phyloP scores from a whole-genome alignment of 2,888 invertebrate species.

The Tachystola acroxantha region DNA sequence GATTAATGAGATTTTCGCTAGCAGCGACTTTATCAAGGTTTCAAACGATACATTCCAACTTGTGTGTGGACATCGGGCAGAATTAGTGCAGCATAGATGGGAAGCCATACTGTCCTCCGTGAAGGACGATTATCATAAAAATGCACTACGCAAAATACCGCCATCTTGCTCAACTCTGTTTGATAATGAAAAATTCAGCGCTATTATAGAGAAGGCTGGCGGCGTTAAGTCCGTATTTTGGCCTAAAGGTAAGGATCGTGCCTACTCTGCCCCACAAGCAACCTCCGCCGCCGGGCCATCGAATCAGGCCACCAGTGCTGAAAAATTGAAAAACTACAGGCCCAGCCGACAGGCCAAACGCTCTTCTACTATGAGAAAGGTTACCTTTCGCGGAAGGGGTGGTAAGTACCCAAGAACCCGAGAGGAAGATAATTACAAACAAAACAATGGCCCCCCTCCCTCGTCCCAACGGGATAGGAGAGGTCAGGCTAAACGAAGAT shows the following conservation, averaged over 20 bases:
- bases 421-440: neutral
- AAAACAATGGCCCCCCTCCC: neutral
- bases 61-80: slow-evolving; percentile 14
- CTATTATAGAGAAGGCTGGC: slow-evolving; percentile 10
- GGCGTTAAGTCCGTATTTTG: slow-evolving; percentile 10
- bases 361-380: neutral
- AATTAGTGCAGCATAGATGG: slow-evolving; percentile 7
- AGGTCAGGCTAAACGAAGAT: slow-evolving; percentile 5
- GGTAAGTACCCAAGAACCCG: neutral
- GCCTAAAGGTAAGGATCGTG: slow-evolving; percentile 5
- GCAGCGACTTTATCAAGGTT: slow-evolving; percentile 10
- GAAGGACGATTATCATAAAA: slow-evolving; percentile 8
- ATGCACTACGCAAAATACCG: slow-evolving; percentile 11
- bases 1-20: slow-evolving; percentile 7
- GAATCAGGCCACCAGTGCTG: neutral
- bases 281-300: slow-evolving; percentile 12
- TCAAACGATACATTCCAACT: slow-evolving; percentile 14
- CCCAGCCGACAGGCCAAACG: slow-evolving; percentile 7
- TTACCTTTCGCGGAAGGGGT: neutral
- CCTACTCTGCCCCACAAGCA: neutral
- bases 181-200: slow-evolving; percentile 8
- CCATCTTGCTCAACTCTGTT: slow-evolving; percentile 11
- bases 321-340: slow-evolving; percentile 1
- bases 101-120: slow-evolving; percentile 5
- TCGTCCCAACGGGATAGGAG: neutral